phyloP scores from a whole-genome alignment of 2,113 vertebrate genomes.

The Onychostruthus taczanowskii region DNA sequence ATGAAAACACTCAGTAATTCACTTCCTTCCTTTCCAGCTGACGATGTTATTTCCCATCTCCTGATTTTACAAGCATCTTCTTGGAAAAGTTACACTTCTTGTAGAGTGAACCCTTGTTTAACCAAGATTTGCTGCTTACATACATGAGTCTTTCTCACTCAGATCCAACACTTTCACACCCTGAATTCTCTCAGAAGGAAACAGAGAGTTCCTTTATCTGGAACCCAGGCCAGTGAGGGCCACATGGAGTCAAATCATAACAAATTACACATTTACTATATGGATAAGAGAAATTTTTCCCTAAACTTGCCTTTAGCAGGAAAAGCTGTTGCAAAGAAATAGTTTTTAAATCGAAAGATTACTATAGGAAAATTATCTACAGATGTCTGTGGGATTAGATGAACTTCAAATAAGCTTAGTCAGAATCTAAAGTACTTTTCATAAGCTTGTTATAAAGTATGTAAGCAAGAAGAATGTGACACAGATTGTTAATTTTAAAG shows the following conservation, averaged over 20 bases:
- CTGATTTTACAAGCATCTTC: background rate
- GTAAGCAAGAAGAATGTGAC: background rate
- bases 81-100: background rate
- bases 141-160: background rate
- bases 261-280: background rate
- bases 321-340: background rate
- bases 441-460: background rate
- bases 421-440: background rate
- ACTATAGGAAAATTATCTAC: background rate
- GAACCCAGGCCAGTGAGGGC: background rate
- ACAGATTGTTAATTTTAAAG: background rate
- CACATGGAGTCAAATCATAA: background rate
- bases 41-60: rapidly evolving
- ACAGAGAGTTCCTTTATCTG: background rate
- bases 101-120: background rate
- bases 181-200: background rate
- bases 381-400: background rate
- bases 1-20: background rate
- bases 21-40: background rate
- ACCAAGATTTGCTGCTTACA: background rate
- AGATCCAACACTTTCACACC: background rate
- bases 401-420: background rate
- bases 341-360: background rate
- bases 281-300: background rate
- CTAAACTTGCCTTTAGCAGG: background rate